Evolutionary conservation across 2,797 vertebrate genomes (phyloP).

Genomic region (Thaleichthys pacificus): DNA sequence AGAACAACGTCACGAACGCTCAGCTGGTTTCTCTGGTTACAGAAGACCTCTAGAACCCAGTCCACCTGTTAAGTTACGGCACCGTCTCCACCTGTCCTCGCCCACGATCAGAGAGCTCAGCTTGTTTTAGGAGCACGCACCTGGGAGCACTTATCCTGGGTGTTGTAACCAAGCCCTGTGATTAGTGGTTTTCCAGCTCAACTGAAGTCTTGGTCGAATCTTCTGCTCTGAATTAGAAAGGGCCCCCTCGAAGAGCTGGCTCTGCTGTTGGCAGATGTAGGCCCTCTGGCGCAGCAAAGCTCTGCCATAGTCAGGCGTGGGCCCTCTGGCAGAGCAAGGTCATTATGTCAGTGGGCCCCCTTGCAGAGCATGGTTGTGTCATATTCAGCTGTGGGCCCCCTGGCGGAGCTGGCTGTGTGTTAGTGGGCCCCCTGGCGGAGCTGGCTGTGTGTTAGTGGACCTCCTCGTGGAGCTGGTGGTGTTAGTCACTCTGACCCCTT

Average conservation of each 20-base stretch:
- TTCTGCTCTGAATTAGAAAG: slow-evolving; percentile 37
- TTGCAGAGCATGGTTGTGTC: slow-evolving; percentile 47
- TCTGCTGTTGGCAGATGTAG: slow-evolving; percentile 50
- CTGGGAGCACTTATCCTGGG: slow-evolving; percentile 38
- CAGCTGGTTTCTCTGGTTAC: not conserved
- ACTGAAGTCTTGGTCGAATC: slow-evolving; percentile 34
- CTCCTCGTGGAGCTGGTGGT: slow-evolving; percentile 1
- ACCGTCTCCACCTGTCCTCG: not conserved
- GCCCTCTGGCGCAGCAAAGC: slow-evolving; percentile 36
- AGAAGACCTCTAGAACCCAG: not conserved
- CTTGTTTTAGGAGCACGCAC: not conserved
- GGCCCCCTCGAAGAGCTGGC: slow-evolving; percentile 25
- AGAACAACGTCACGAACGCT: not conserved
- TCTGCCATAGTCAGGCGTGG: slow-evolving; percentile 37
- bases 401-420: not conserved
- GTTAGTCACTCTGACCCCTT: not conserved
- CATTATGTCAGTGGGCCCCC: slow-evolving; percentile 45
- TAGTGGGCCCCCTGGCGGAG: not conserved
- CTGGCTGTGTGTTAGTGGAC: not conserved
- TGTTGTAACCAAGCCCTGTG: slow-evolving; percentile 29
- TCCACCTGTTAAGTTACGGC: not conserved
- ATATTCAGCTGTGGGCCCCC: slow-evolving; percentile 36
- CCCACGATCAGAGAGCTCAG: not conserved
- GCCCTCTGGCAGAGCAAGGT: slow-evolving; percentile 41
- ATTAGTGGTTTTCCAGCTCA: slow-evolving; percentile 39